Evolutionary conservation across 2,888 invertebrate genomes (phyloP).

Genomic region (Busseola fusca): DNA sequence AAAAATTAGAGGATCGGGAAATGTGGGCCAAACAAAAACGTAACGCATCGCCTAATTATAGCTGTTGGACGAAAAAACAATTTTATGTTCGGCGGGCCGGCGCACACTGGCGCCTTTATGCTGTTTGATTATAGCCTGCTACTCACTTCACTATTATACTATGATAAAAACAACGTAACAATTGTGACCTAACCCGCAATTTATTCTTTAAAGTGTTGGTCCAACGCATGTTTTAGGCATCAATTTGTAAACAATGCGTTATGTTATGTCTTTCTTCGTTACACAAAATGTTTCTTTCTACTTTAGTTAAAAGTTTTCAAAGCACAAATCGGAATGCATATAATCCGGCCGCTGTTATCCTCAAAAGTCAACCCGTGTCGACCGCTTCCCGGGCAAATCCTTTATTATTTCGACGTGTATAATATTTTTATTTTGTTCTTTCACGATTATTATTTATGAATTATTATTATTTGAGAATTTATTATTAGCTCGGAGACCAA

Average conservation of each 20-base stretch:
- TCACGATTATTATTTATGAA: constrained; percentile 89
- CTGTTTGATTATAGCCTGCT: constrained; percentile 69
- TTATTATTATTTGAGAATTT: constrained; percentile 89
- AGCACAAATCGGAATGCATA: constrained; percentile 22
- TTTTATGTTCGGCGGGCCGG: constrained; percentile 82
- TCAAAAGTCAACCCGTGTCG: constrained; percentile 76
- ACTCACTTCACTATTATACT: constrained; percentile 60
- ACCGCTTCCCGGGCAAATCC: constrained; percentile 77
- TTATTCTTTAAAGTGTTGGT: constrained; percentile 55
- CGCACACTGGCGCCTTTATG: constrained; percentile 79
- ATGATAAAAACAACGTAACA: constrained; percentile 63
- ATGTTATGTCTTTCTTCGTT: constrained; percentile 25
- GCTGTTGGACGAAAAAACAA: constrained; percentile 88
- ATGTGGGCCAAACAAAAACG: constrained; percentile 89
- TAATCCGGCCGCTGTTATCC: constrained; percentile 32
- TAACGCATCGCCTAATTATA: constrained; percentile 89
- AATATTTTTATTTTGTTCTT: constrained; percentile 86
- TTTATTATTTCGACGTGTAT: constrained; percentile 88
- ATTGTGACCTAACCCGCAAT: constrained; percentile 55
- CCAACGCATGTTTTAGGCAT: constrained; percentile 43
- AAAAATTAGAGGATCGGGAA: constrained; percentile 89
- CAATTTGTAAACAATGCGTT: constrained; percentile 41
- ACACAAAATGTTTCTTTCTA: constrained; percentile 11
- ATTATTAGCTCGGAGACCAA: constrained; percentile 86
- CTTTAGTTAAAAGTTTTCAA: constrained; percentile 12